Evolutionary conservation across 2,888 invertebrate genomes (phyloP).

Genomic region (Listrodromus nycthemerus): DNA sequence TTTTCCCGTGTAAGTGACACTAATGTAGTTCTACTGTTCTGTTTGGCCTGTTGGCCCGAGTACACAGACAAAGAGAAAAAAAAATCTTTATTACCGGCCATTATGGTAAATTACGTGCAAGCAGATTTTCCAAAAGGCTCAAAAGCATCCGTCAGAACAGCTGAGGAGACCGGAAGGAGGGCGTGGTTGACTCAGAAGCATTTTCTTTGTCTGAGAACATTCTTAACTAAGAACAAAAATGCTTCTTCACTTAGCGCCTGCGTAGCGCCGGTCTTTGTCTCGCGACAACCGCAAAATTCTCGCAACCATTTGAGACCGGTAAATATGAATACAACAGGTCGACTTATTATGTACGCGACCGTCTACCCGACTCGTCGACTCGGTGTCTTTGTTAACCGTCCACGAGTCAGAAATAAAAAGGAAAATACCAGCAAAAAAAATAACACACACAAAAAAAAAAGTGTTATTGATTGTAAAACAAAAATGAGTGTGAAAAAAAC

Average conservation of each 20-base stretch:
- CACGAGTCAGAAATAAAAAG: constrained; percentile 1
- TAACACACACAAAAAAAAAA: not conserved
- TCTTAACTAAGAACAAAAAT: constrained; percentile 6
- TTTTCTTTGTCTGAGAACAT: constrained; percentile 3
- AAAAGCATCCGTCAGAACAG: not conserved
- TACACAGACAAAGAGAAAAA: not conserved
- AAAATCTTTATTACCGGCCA: not conserved
- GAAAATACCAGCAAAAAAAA: not conserved
- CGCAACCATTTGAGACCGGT: not conserved
- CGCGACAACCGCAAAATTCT: not conserved
- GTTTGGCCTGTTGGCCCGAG: not conserved
- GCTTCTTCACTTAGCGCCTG: not conserved
- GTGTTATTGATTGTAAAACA: not conserved
- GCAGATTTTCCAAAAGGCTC: not conserved
- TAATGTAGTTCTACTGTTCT: not conserved
- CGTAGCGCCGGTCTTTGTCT: not conserved
- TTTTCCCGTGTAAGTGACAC: not conserved
- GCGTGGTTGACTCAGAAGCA: constrained; percentile 13
- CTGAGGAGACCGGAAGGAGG: not conserved
- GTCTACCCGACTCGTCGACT: not conserved
- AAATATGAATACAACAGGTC: not conserved
- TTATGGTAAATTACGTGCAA: not conserved
- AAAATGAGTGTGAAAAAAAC: not conserved
- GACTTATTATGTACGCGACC: not conserved
- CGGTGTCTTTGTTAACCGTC: not conserved